Conservation (phyloP, 2,113 vertebrate genomes). For the Galemys pyrenaicus region DNA sequence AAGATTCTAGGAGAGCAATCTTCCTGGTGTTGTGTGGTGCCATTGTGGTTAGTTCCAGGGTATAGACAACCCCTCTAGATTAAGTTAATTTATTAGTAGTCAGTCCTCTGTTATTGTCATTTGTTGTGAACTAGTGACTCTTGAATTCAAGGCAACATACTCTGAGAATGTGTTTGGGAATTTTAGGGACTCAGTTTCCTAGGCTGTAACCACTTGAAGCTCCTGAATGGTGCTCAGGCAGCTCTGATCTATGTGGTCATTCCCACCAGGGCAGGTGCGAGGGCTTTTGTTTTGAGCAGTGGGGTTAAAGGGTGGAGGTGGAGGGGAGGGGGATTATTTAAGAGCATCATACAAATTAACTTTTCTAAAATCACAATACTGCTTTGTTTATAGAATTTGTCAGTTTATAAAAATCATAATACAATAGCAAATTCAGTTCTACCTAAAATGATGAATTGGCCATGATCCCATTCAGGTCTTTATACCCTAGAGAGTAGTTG, state of each 20-base stretch:
- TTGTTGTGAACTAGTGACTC: background rate
- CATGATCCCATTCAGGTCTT: background rate
- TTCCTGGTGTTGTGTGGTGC: background rate
- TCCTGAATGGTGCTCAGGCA: background rate
- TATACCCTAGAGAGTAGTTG: conserved; percentile 39
- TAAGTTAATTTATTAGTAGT: background rate
- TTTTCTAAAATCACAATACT: conserved; percentile 29
- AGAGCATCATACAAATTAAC: background rate
- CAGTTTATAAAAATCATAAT: conserved; percentile 27
- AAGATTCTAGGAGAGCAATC: background rate
- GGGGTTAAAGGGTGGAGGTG: background rate
- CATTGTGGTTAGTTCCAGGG: background rate
- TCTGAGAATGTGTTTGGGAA: background rate
- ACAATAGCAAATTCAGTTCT: background rate
- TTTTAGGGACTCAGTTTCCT: background rate
- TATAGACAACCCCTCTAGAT: background rate
- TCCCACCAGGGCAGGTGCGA: background rate
- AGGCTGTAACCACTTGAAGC: background rate
- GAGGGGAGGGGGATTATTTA: background rate
- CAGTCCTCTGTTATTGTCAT: background rate
- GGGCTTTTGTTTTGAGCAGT: too few species aligned
- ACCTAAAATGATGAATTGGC: conserved; percentile 8
- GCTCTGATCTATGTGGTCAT: background rate
- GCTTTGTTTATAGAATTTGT: background rate
- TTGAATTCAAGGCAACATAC: background rate